Evolutionary conservation across 2,797 vertebrate species (phyloP).

Genomic region (Tenualosa ilisha): DNA sequence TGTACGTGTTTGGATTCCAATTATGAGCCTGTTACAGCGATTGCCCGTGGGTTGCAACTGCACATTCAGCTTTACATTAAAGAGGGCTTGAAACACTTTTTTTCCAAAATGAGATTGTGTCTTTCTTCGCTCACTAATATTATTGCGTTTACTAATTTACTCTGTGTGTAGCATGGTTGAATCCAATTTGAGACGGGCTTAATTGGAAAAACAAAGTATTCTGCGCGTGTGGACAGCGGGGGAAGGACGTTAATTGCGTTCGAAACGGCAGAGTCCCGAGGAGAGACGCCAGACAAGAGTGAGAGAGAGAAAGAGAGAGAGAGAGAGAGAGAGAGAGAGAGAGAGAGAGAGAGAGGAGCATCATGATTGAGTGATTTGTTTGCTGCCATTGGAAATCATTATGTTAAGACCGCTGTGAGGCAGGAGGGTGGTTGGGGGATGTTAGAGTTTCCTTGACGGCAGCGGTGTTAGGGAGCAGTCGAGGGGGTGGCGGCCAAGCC

Average conservation of each 20-base stretch:
- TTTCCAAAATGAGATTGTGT: conserved; percentile 70
- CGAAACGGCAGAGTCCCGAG: conserved; percentile 9
- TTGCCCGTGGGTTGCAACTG: conserved; percentile 75
- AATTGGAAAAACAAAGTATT: conserved; percentile 72
- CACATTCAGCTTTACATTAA: conserved; percentile 79
- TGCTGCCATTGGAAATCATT: conserved; percentile 66
- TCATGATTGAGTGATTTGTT: conserved; percentile 61
- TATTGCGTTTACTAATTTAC: conserved; percentile 73
- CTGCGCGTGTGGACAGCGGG: conserved; percentile 65
- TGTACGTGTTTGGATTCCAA: conserved; percentile 82
- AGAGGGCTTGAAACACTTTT: conserved; percentile 68
- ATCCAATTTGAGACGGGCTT: conserved; percentile 58
- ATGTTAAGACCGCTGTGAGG: conserved; percentile 55
- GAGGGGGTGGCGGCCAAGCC: neutral
- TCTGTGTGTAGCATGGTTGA: conserved; percentile 63
- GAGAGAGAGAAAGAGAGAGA: neutral
- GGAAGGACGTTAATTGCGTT: conserved; percentile 49
- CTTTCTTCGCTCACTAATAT: conserved; percentile 69
- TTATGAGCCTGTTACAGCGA: conserved; percentile 78
- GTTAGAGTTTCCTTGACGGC: conserved; percentile 52
- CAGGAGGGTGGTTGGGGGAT: conserved; percentile 30
- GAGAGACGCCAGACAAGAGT: conserved; percentile 28
- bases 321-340: neutral
- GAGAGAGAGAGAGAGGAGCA: conserved; percentile 33
- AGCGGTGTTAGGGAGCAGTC: neutral